Conservation (phyloP, 1,140 invertebrate species). For the Caenorhabditis briggsae region DNA sequence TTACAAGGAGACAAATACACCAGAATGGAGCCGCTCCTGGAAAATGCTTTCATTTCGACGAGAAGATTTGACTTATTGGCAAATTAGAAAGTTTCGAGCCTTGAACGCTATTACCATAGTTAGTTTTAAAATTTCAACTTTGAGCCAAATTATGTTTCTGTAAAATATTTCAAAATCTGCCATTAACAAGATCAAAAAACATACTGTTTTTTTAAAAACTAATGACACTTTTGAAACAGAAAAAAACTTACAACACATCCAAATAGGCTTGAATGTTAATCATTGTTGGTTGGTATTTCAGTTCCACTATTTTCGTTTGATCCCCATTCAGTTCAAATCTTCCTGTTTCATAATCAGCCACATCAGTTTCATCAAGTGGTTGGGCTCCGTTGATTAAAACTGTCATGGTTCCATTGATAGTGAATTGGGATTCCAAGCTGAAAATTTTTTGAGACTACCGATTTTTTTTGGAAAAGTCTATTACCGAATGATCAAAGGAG, state of each 20-base stretch:
- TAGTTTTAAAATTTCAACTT: too few relatives aligned
- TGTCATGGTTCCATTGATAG: slow-evolving; percentile 24
- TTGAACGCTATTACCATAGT: too few relatives aligned
- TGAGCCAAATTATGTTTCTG: too few relatives aligned
- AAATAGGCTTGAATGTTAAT: slow-evolving; percentile 4
- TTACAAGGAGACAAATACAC: slow-evolving; percentile 14
- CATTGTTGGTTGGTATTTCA: slow-evolving; percentile 36
- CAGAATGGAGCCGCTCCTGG: background rate
- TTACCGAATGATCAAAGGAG: slow-evolving; percentile 34
- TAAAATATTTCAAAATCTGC: too few relatives aligned
- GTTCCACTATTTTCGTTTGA: background rate
- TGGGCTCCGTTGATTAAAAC: slow-evolving; percentile 1
- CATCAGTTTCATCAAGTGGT: background rate
- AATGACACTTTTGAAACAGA: background rate
- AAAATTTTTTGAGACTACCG: background rate
- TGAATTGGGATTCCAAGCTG: background rate
- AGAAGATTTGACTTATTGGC: too few relatives aligned
- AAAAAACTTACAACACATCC: slow-evolving; percentile 21
- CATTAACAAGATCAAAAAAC: too few relatives aligned
- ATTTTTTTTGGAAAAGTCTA: background rate
- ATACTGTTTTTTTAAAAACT: background rate
- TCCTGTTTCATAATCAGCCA: slow-evolving; percentile 24
- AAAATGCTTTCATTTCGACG: background rate
- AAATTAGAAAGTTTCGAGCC: too few relatives aligned
- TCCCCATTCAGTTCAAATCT: background rate